A percentile compares a stretch with the other conserved stretches of the same genome.
Evolutionary conservation across 2,888 invertebrate genomes (phyloP).

Genomic region (Nomada fabriciana): DNA sequence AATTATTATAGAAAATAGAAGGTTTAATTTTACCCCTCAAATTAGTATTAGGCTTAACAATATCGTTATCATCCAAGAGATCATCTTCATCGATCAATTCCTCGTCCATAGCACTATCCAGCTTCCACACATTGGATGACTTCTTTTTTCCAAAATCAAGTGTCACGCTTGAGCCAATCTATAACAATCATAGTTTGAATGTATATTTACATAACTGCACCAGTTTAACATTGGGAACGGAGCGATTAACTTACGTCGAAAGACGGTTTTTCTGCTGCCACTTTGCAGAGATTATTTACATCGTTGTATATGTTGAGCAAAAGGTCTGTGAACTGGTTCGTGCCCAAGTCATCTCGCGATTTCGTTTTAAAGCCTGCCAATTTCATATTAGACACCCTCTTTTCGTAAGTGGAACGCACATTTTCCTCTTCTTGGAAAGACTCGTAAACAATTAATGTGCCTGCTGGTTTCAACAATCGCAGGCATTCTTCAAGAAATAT

Average conservation of each 20-base stretch:
- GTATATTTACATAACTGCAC: neutral
- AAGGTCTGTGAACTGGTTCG: conserved; percentile 44
- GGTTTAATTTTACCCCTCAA: conserved; percentile 89
- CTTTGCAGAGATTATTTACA: conserved; percentile 68
- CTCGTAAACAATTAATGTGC: conserved; percentile 86
- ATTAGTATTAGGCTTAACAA: conserved; percentile 94
- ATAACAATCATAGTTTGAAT: neutral
- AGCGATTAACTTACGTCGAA: conserved; percentile 75
- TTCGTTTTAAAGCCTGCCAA: conserved; percentile 88
- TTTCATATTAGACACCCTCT: conserved; percentile 86
- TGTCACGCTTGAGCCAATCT: conserved; percentile 88
- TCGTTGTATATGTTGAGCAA: conserved; percentile 46
- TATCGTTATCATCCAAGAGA: conserved; percentile 95
- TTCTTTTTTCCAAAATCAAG: conserved; percentile 84
- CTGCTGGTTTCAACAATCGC: conserved; percentile 88
- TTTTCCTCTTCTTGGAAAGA: conserved; percentile 76
- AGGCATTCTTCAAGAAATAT: conserved; percentile 86
- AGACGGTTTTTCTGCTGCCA: conserved; percentile 77
- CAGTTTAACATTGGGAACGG: neutral
- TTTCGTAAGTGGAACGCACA: conserved; percentile 72
- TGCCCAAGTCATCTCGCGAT: conserved; percentile 35
- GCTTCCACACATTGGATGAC: conserved; percentile 89
- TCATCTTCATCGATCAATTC: conserved; percentile 94
- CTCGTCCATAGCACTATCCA: conserved; percentile 90
- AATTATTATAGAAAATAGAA: neutral